Evolutionary conservation across 2,888 invertebrate genomes (phyloP).

Genomic region (Thereva nobilitata): DNA sequence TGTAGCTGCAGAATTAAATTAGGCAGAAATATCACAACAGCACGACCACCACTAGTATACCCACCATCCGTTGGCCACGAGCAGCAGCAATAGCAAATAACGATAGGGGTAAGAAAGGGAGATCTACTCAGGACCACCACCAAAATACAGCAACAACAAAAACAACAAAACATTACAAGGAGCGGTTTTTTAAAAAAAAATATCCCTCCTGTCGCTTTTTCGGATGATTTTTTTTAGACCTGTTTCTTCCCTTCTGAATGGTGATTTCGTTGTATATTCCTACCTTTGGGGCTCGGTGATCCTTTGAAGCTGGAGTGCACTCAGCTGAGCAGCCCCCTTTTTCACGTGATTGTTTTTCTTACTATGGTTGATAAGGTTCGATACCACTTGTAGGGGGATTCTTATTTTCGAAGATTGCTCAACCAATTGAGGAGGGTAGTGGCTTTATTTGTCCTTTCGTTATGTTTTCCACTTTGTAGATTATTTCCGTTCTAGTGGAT

Average conservation of each 20-base stretch:
- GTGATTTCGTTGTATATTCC: background rate
- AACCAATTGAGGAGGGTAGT: conserved; percentile 24
- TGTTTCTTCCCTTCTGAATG: too few relatives aligned
- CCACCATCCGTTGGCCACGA: conserved; percentile 4
- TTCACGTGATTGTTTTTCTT: conserved; percentile 30
- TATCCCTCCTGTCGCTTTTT: too few relatives aligned
- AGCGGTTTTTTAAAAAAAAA: too few relatives aligned
- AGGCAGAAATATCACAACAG: conserved; percentile 30
- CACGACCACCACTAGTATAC: background rate
- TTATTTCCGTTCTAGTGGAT: too few relatives aligned
- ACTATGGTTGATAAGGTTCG: conserved; percentile 26
- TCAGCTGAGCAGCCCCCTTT: conserved; percentile 3
- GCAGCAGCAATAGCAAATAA: background rate
- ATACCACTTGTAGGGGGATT: conserved; percentile 18
- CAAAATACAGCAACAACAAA: too few relatives aligned
- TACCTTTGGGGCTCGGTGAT: conserved; percentile 8
- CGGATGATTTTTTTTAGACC: too few relatives aligned
- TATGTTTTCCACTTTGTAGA: too few relatives aligned
- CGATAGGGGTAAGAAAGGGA: background rate
- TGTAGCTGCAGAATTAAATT: conserved; percentile 31
- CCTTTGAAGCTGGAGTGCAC: conserved; percentile 9
- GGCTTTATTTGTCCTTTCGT: background rate
- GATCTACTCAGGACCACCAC: too few relatives aligned
- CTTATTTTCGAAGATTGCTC: conserved; percentile 11
- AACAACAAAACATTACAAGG: too few relatives aligned